Evolutionary conservation across 1,140 invertebrate species (phyloP), one percentile per base, ranked within the genome.

Genomic region (Bombyx mandarina): DNA sequence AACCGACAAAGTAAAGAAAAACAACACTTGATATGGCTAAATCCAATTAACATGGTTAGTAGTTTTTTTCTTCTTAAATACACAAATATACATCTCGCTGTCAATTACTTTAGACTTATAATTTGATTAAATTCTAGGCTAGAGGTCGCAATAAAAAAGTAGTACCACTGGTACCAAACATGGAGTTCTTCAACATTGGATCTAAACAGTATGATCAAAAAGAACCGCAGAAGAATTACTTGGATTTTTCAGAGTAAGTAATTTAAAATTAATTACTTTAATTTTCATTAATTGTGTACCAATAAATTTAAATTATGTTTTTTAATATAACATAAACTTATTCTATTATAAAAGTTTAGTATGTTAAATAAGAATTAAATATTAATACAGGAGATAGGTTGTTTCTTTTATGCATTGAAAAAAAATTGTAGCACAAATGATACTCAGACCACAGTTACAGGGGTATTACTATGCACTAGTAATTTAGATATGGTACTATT

Each of bases 171-270:
- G 69, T 88, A 48, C 86, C 86, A 6, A 81, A 79, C 57, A 65
- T 88, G 67, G 79, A 88, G 57, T 84, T 82, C 66, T 22, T 77
- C 8, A 75, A 84, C 56, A 59, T 86, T 57, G 75, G 82, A 6
- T 79, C 83, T 44, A 72, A 68, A 44, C 79, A 84, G 54, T 84
- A 85, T 66, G 61, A 67, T 52, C 66, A 74, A 7, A 70, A 77
- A 54, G 62, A 58, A 35, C 57, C 64, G 47, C 63, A 72, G 42
- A 88, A 86, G 65, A 84, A 69, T 47, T 82, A 81, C 60, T 63
- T 86, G 0, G 85, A 88, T 56, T 88, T 87, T 63, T 76, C 76
- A 52, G 83, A 82, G 86, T 88, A 69, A 79, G 74, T 35, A 35
- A 35, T 35, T 3, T 35, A 35, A 35, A 35, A 35, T 35, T 35